Percentiles rank a stretch among this genome's conserved stretches.
Evolutionary conservation across 2,113 vertebrate species (phyloP).

Genomic region (Anser cygnoides): DNA sequence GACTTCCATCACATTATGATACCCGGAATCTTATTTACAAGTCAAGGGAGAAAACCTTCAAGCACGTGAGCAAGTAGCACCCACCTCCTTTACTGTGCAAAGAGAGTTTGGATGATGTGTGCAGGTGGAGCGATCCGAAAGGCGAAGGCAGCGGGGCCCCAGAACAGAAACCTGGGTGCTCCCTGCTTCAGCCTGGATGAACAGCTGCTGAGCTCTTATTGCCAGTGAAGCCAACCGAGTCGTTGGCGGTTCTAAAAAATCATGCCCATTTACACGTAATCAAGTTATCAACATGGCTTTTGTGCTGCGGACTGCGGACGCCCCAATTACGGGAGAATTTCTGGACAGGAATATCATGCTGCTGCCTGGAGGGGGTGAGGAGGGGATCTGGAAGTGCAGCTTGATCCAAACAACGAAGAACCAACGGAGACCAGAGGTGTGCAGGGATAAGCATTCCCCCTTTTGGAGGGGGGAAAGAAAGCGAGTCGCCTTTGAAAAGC

Average conservation of each 20-base stretch:
- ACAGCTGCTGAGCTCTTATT: conserved; percentile 14
- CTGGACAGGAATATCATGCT: background rate
- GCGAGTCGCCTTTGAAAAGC: conserved; percentile 4
- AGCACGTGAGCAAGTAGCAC: background rate
- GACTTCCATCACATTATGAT: fast-evolving
- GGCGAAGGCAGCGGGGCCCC: background rate
- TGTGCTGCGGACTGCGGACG: background rate
- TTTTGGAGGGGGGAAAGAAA: background rate
- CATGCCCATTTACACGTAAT: background rate
- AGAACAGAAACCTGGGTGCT: background rate
- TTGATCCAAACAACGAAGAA: background rate
- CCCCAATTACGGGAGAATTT: background rate
- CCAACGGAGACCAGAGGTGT: background rate
- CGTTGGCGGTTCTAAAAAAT: background rate
- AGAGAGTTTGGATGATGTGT: background rate
- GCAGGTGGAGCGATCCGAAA: fast-evolving
- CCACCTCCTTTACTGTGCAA: background rate
- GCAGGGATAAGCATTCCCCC: background rate
- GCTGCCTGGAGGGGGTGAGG: background rate
- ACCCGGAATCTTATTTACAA: background rate
- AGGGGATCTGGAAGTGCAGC: background rate
- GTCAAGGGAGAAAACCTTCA: background rate
- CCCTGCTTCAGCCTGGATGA: background rate
- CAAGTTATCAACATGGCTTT: conserved; percentile 28
- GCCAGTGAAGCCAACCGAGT: background rate